phyloP scores from a whole-genome alignment of 1,140 invertebrate genomes.

The Rhagoletis zephyria region DNA sequence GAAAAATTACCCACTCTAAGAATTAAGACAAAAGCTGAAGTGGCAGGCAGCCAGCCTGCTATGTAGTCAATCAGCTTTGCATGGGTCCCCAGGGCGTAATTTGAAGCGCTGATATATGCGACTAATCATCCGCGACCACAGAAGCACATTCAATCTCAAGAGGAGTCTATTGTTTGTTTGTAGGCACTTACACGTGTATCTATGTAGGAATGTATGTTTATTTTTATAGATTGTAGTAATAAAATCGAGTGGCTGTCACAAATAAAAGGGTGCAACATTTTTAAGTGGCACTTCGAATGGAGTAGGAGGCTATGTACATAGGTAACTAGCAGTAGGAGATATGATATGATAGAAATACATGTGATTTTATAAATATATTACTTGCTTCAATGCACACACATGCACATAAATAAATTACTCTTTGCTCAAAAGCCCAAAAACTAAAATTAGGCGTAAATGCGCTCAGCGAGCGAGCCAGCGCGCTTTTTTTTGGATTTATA shows the following conservation, averaged over 20 bases:
- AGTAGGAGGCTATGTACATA: too few species aligned
- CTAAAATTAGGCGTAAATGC: neutral
- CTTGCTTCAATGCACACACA: neutral
- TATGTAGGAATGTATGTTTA: neutral
- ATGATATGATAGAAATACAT: slow-evolving; percentile 9
- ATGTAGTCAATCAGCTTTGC: neutral
- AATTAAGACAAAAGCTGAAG: slow-evolving; percentile 8
- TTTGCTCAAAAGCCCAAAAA: neutral
- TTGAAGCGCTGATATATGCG: slow-evolving; percentile 46
- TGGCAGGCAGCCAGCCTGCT: neutral
- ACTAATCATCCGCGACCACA: slow-evolving; percentile 33
- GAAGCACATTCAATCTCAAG: slow-evolving; percentile 36
- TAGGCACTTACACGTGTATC: neutral
- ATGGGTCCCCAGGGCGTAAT: slow-evolving; percentile 37
- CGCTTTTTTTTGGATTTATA: neutral
- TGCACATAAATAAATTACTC: neutral
- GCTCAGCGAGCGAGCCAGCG: neutral
- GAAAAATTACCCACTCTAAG: slow-evolving; percentile 49
- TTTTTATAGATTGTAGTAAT: neutral
- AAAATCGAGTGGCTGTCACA: slow-evolving; percentile 18
- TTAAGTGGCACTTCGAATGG: slow-evolving; percentile 13
- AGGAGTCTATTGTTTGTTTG: neutral
- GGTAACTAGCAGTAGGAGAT: slow-evolving; percentile 1
- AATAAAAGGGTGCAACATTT: slow-evolving; percentile 45
- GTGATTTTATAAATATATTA: neutral